A percentile compares a stretch with the other conserved stretches of the same genome.
phyloP scores from a whole-genome alignment of 1,140 invertebrate species.

The Drosophila arawakana region DNA sequence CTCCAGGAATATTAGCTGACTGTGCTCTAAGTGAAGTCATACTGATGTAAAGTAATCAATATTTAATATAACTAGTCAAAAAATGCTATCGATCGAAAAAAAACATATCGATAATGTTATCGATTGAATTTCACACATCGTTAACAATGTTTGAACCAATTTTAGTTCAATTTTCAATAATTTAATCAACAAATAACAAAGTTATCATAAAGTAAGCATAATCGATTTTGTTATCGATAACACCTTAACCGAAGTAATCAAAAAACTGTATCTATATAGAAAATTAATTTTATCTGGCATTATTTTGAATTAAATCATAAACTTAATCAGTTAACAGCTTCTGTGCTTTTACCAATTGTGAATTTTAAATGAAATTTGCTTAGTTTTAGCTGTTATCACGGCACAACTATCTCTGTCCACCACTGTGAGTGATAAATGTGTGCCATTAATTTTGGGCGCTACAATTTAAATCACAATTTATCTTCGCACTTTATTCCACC shows the following conservation, averaged over 20 bases:
- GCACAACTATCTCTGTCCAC: not conserved
- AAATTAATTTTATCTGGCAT: not conserved
- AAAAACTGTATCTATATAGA: not conserved
- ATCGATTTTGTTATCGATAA: slow-evolving; percentile 12
- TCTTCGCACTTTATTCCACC: slow-evolving; percentile 38
- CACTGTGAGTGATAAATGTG: slow-evolving; percentile 23
- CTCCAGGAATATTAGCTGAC: not conserved
- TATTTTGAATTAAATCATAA: not conserved
- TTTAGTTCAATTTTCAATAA: too few relatives aligned
- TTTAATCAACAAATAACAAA: not conserved
- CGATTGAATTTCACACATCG: too few relatives aligned
- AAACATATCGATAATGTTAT: too few relatives aligned
- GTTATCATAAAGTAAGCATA: not conserved
- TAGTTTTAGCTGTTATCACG: not conserved
- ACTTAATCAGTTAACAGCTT: not conserved
- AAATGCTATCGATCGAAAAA: too few relatives aligned
- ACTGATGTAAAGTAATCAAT: too few relatives aligned
- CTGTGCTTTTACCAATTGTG: not conserved
- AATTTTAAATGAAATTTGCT: slow-evolving; percentile 9
- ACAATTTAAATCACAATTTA: slow-evolving; percentile 38
- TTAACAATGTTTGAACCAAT: too few relatives aligned
- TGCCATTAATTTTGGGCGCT: slow-evolving; percentile 26
- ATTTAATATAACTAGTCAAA: too few relatives aligned
- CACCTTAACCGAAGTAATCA: not conserved
- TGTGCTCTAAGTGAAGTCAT: too few relatives aligned